phyloP scores from a whole-genome alignment of 1,140 invertebrate species.

The Drosophila pachea region DNA sequence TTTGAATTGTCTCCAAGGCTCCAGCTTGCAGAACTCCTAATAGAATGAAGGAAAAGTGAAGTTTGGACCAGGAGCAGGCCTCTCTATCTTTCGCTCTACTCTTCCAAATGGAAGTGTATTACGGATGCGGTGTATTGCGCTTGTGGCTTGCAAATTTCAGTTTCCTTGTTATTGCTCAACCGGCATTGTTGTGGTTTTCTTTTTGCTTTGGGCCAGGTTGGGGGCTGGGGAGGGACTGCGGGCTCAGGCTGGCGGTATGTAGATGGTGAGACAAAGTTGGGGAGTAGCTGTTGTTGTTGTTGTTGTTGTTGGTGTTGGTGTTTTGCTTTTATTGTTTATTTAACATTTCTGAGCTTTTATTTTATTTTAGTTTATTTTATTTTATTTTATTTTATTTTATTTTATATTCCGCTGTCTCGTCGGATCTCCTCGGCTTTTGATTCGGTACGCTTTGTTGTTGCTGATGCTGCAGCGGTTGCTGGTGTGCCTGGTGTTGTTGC shows the following conservation, averaged over 20 bases:
- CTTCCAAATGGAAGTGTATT: constrained; percentile 4
- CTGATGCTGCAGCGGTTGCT: constrained; percentile 6
- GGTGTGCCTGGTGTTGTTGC: too few species aligned
- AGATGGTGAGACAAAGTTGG: constrained; percentile 33
- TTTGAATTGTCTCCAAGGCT: too few species aligned
- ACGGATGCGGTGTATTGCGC: not conserved
- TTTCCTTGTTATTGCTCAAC: constrained; percentile 30
- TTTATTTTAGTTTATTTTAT: constrained; percentile 22
- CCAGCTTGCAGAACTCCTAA: too few species aligned
- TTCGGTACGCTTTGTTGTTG: constrained; percentile 54
- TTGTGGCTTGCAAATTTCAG: not conserved
- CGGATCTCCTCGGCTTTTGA: constrained; percentile 43
- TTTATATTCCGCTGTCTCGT: constrained; percentile 26
- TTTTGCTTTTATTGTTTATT: constrained; percentile 66
- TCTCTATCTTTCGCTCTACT: too few species aligned
- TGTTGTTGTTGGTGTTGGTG: constrained; percentile 40
- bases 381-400: constrained; percentile 18
- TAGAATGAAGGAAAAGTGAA: too few species aligned
- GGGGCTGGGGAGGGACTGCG: not conserved
- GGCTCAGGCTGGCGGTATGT: constrained; percentile 17
- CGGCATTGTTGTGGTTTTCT: constrained; percentile 42
- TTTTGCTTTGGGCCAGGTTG: constrained; percentile 11
- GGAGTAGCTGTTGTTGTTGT: constrained; percentile 44
- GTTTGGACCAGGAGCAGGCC: too few species aligned
- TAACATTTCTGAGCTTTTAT: constrained; percentile 70